Base-by-base conservation (phyloP, 2,113 vertebrate genomes). In the Erythrolamprus reginae region DNA sequence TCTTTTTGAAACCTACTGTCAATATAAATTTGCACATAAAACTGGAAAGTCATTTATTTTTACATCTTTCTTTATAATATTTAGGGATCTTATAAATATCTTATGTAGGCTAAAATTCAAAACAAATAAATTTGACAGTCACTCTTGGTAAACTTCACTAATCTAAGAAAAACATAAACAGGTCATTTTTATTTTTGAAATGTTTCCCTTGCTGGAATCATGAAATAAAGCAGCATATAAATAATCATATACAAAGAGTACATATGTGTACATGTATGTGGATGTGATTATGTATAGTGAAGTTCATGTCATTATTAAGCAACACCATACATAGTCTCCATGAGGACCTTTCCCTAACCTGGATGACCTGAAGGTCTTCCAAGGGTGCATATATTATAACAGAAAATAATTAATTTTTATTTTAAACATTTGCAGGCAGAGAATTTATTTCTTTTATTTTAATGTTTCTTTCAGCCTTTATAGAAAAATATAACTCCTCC, bases 401-500 rank as follows among this genome's bases (percentile, higher is more conserved):
- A 19, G n/a, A 70, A 33, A 70, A 70, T 70, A 70, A 38, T 33
- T 70, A n/a, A 6, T 47, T 47, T 88, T 33, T 42, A 53, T 55
- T 51, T 0, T 93, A 94, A 93, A 92, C 88, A 90, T 85, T 87
- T 86, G 38, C 0, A 0, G 89, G 58, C 53, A 88, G 28, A 91
- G 53, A 94, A 70, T 70, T 15, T 15, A 13, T 77, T 77, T 77
- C 12, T 70, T 70, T 70, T 15, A 9, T 70, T 33, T 70, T 70
- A 38, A 70, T 70, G 65, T 38, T 77, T 38, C 15, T 77, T 19
- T 38, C 65, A 89, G 89, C 26, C 87, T 77, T 92, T 91, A 15
- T 47, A 92, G 92, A 89, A 95, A 83, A 87, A 84, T 89, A 96
- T 92, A 88, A 91, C 82, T 90, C 93, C 42, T 93, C 88, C 24